These are phyloP conservation scores for Calameuta idolon DNA, from an alignment of 2,888 invertebrate genomes.

Conservation along the genomic window DNA sequence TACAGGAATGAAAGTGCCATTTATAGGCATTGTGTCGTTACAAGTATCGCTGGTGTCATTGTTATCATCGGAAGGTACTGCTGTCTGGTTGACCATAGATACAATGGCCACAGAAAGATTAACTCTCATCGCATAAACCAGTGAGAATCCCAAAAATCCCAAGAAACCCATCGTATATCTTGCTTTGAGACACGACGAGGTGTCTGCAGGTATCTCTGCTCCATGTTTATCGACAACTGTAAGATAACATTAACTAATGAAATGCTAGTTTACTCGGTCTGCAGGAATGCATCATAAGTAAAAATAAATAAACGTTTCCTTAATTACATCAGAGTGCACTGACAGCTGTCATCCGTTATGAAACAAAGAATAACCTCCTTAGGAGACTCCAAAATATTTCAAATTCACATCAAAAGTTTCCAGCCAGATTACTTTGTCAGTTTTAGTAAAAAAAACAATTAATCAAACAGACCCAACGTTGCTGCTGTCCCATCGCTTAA, in stretches of 20 bases:
- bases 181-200: conserved; percentile 77
- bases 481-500: neutral
- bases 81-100: conserved; percentile 89
- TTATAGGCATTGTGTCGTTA: conserved; percentile 60
- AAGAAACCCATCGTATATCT: conserved; percentile 84
- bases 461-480: neutral
- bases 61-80: conserved; percentile 69
- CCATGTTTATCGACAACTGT: conserved; percentile 32
- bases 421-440: no score
- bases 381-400: neutral
- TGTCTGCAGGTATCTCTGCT: conserved; percentile 65
- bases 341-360: neutral
- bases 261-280: neutral
- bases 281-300: neutral
- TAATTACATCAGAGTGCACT: neutral
- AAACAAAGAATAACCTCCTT: neutral
- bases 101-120: conserved; percentile 95
- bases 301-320: neutral
- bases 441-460: neutral
- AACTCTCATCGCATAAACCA: conserved; percentile 91
- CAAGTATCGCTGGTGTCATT: conserved; percentile 71
- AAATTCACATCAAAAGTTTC: no score
- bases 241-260: conserved; percentile 9
- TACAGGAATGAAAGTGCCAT: conserved; percentile 57
- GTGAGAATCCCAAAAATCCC: conserved; percentile 89